Percentiles rank a stretch among this genome's conserved stretches.
Evolutionary conservation across 2,888 invertebrate genomes (phyloP).

Genomic region (Merodon equestris): DNA sequence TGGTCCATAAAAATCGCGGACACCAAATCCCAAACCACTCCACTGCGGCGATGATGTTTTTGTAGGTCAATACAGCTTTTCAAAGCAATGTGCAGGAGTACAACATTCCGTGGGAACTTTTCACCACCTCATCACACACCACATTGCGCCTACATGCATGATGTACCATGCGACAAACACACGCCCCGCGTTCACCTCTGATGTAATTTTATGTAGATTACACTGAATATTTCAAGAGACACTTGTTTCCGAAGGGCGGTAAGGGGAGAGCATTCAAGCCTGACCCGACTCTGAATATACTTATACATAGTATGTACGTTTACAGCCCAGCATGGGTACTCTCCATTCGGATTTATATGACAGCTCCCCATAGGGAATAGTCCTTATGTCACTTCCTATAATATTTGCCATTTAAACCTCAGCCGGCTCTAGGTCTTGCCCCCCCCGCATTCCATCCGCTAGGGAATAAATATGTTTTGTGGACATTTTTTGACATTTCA

Average conservation of each 20-base stretch:
- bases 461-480: conserved; percentile 44
- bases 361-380: conserved; percentile 55
- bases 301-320: too few species aligned
- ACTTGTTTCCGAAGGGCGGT: neutral
- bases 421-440: neutral
- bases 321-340: conserved; percentile 36
- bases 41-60: too few species aligned
- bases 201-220: conserved; percentile 60
- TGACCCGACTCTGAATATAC: too few species aligned
- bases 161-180: too few species aligned
- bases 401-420: conserved; percentile 22
- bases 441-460: neutral
- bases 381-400: conserved; percentile 31
- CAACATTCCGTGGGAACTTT: too few species aligned
- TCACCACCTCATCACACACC: too few species aligned
- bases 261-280: too few species aligned
- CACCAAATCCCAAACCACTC: too few species aligned
- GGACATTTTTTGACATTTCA: conserved; percentile 26
- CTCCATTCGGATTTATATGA: conserved; percentile 55
- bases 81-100: too few species aligned
- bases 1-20: too few species aligned
- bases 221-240: conserved; percentile 56
- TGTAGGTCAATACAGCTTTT: too few species aligned
- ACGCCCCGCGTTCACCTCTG: conserved; percentile 15
- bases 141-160: too few species aligned